Evolutionary conservation across 92 coral and sea anemone species (phyloP).

Genomic region (Bergia sp.): DNA sequence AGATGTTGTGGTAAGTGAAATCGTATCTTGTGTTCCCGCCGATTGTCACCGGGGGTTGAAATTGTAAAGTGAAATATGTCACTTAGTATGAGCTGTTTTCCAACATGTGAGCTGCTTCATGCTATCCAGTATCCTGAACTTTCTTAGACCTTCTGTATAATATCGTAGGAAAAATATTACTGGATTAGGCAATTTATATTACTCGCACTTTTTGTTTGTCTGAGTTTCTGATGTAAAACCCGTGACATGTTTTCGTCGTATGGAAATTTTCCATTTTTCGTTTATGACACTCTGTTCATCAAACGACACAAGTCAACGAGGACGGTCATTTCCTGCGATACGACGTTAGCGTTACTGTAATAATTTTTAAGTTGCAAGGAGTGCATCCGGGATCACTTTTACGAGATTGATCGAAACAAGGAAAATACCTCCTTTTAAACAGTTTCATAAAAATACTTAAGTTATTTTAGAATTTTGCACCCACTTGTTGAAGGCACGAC

Average conservation of each 20-base stretch:
- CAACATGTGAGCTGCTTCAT: slow-evolving; percentile 30
- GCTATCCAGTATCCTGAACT: neutral
- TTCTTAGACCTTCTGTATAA: slow-evolving; percentile 33
- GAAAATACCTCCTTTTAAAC: neutral
- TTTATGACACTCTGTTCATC: neutral
- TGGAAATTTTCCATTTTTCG: neutral
- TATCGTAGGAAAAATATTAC: neutral
- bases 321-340: slow-evolving; percentile 12
- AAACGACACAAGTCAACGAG: neutral
- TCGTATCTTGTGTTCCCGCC: slow-evolving; percentile 8
- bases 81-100: slow-evolving; percentile 26
- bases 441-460: neutral
- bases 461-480: neutral
- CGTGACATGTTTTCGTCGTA: neutral
- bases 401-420: neutral
- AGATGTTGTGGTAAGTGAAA: slow-evolving; percentile 88
- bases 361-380: neutral
- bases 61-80: slow-evolving; percentile 52
- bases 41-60: slow-evolving; percentile 71
- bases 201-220: neutral
- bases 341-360: neutral
- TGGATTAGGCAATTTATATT: neutral
- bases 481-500: neutral
- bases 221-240: neutral
- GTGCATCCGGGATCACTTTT: neutral